Evolutionary conservation across 2,888 invertebrate species (phyloP).

Genomic region (Caenorhabditis sp.): DNA sequence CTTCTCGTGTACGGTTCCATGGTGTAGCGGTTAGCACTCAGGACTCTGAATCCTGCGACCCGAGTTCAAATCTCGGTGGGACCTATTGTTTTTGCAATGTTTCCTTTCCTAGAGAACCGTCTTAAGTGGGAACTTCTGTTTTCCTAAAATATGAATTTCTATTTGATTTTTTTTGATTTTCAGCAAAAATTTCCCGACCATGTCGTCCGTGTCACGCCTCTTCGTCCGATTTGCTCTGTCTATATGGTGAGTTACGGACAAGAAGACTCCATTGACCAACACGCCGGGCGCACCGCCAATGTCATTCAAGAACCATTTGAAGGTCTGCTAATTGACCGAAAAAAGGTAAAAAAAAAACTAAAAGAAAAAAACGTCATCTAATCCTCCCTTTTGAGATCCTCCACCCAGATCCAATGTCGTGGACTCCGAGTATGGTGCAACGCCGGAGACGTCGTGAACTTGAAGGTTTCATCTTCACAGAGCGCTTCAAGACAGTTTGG

Average conservation of each 20-base stretch:
- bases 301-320: not conserved
- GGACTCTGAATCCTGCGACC: slow-evolving; percentile 76
- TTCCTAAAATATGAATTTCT: too few relatives aligned
- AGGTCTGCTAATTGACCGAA: not conserved
- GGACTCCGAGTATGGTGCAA: not conserved
- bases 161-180: too few relatives aligned
- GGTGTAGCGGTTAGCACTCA: slow-evolving; percentile 77
- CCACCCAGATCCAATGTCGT: not conserved
- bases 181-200: not conserved
- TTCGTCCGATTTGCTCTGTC: slow-evolving; percentile 23
- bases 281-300: not conserved
- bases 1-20: slow-evolving; percentile 57
- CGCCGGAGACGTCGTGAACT: not conserved
- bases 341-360: too few relatives aligned
- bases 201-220: slow-evolving; percentile 15
- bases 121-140: too few relatives aligned
- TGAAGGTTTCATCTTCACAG: slow-evolving; percentile 11
- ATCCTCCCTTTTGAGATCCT: not conserved
- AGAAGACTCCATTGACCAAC: not conserved
- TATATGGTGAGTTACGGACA: slow-evolving; percentile 26
- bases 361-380: not conserved
- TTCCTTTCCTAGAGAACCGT: not conserved
- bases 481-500: slow-evolving; percentile 15
- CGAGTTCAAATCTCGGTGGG: slow-evolving; percentile 76
- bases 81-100: slow-evolving; percentile 53